Conservation (phyloP, 2,888 invertebrate species). For the Aleiodes leptofemur region DNA sequence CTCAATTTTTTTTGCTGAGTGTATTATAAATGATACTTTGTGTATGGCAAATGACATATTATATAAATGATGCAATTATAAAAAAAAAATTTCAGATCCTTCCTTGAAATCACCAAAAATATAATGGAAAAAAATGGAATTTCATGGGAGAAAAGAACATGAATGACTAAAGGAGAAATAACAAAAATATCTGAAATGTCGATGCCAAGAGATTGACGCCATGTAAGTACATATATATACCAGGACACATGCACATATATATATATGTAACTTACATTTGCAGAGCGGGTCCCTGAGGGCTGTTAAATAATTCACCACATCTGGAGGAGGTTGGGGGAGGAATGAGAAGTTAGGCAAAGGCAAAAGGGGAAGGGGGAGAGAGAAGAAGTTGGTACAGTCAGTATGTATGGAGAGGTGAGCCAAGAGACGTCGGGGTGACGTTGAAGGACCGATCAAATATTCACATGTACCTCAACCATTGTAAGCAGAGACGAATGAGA, state of each 20-base stretch:
- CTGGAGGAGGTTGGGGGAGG: conserved; percentile 64
- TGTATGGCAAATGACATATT: too few relatives aligned
- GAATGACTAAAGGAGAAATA: conserved; percentile 7
- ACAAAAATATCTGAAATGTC: conserved; percentile 62
- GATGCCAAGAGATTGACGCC: conserved; percentile 54
- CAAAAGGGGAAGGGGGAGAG: conserved; percentile 63
- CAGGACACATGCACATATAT: conserved; percentile 58
- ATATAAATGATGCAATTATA: too few relatives aligned
- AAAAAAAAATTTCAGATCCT: too few relatives aligned
- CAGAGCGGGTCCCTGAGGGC: conserved; percentile 67
- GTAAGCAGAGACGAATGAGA: conserved; percentile 58
- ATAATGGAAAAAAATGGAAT: too few relatives aligned
- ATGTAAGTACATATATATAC: conserved; percentile 51
- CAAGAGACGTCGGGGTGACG: conserved; percentile 60
- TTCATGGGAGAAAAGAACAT: neutral
- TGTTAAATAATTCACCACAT: conserved; percentile 74
- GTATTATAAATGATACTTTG: too few relatives aligned
- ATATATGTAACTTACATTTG: conserved; percentile 60
- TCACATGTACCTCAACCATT: conserved; percentile 70
- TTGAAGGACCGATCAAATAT: conserved; percentile 74
- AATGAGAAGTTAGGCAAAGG: conserved; percentile 67
- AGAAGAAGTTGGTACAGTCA: conserved; percentile 47
- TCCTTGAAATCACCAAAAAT: too few relatives aligned
- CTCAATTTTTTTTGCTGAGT: too few relatives aligned
- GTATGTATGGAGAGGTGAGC: conserved; percentile 52